These are phyloP conservation scores for Hydriomena furcata DNA, from an alignment of 2,888 invertebrate genomes.

Conservation along the genomic window DNA sequence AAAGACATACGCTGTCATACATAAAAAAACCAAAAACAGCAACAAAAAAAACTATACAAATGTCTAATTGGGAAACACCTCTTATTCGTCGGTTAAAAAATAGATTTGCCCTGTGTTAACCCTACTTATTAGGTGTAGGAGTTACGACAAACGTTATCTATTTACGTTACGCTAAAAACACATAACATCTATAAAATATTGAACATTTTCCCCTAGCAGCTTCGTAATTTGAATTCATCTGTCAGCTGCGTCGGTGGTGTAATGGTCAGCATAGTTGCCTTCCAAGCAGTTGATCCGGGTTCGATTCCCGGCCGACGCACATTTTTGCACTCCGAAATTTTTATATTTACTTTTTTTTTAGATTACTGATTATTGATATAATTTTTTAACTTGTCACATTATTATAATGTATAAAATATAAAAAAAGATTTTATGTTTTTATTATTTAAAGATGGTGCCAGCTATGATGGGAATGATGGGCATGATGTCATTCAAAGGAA, in stretches of 20 bases:
- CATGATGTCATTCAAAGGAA: slow-evolving; percentile 84
- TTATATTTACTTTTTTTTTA: background rate
- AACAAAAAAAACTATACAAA: too few relatives aligned
- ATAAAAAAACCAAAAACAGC: too few relatives aligned
- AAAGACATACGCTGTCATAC: too few relatives aligned
- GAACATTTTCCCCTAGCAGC: background rate
- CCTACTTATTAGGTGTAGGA: too few relatives aligned
- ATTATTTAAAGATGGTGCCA: slow-evolving; percentile 72
- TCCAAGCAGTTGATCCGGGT: slow-evolving; percentile 84
- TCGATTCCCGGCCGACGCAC: slow-evolving; percentile 83
- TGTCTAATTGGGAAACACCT: too few relatives aligned
- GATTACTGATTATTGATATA: too few relatives aligned
- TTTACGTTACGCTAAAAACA: too few relatives aligned
- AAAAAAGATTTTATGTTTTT: background rate
- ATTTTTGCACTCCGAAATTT: slow-evolving; percentile 38
- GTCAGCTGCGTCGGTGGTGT: slow-evolving; percentile 76
- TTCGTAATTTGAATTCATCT: background rate
- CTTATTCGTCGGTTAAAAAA: too few relatives aligned
- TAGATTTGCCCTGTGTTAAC: background rate
- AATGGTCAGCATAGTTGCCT: slow-evolving; percentile 84
- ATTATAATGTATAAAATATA: too few relatives aligned
- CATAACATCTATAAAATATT: too few relatives aligned
- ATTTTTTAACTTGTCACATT: too few relatives aligned
- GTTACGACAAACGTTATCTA: too few relatives aligned
- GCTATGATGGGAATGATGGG: slow-evolving; percentile 84